phyloP scores from a whole-genome alignment of 2,797 vertebrate species.

The Manis crassicaudata region DNA sequence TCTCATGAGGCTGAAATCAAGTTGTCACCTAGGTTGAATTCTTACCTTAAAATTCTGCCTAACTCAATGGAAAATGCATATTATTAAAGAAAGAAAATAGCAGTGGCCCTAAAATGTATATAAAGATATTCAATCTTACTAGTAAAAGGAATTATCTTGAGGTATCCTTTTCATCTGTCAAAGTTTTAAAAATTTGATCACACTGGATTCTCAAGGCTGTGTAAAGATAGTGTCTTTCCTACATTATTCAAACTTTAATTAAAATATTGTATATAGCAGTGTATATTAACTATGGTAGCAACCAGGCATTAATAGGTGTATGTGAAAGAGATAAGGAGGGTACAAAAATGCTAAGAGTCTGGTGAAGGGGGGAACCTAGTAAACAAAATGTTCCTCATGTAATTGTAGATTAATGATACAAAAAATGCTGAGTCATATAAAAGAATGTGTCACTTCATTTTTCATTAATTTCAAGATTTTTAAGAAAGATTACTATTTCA shows the following conservation, averaged over 20 bases:
- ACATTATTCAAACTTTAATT: background rate
- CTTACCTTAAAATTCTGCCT: background rate
- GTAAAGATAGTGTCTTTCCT: background rate
- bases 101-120: background rate
- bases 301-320: background rate
- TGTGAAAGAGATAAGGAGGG: background rate
- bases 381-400: too few relatives aligned
- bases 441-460: background rate
- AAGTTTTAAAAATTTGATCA: background rate
- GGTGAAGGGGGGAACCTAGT: too few relatives aligned
- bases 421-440: background rate
- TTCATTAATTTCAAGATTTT: constrained; percentile 18
- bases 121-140: background rate
- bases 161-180: background rate
- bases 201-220: background rate
- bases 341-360: background rate
- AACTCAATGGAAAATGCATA: background rate
- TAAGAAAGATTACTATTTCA: background rate
- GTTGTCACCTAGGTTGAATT: background rate
- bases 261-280: background rate
- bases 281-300: background rate
- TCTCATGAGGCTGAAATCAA: constrained; percentile 15
- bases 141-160: background rate
- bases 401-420: too few relatives aligned
- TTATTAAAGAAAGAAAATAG: background rate